These are phyloP conservation scores for Ischnus inquisitorius DNA, from an alignment of 2,888 invertebrate genomes.

Conservation along the genomic window DNA sequence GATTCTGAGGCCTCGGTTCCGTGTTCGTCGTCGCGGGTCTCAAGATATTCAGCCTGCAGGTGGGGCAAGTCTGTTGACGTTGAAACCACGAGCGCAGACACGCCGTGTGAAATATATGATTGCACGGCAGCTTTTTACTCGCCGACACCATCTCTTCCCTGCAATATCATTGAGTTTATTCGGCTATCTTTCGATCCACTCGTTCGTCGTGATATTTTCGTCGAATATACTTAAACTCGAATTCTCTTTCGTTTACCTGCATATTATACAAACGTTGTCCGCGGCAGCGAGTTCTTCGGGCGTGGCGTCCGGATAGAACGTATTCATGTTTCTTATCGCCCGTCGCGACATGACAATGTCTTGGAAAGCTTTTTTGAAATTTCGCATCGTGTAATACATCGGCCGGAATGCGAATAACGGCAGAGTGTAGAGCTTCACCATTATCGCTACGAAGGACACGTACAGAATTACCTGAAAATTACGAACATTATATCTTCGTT, in stretches of 20 bases:
- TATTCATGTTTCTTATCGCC: conserved; percentile 99
- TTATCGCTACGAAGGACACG: conserved; percentile 96
- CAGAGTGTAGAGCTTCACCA: conserved; percentile 98
- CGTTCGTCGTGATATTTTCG: neutral
- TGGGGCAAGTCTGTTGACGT: conserved; percentile 99
- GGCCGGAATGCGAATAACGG: conserved; percentile 99
- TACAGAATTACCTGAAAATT: conserved; percentile 91
- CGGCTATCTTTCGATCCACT: neutral
- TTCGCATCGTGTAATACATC: conserved; percentile 99
- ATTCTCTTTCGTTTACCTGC: too few species aligned
- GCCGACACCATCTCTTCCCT: conserved; percentile 90
- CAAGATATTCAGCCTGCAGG: conserved; percentile 96
- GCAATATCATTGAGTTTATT: conserved; percentile 62
- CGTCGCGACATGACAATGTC: conserved; percentile 98
- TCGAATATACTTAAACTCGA: too few species aligned
- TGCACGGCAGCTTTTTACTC: conserved; percentile 99
- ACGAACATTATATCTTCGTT: conserved; percentile 37
- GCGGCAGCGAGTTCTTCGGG: conserved; percentile 95
- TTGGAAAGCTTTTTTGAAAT: conserved; percentile 98
- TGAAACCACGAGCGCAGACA: conserved; percentile 99
- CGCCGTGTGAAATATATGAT: conserved; percentile 99
- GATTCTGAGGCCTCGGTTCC: conserved; percentile 81
- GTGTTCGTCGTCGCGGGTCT: conserved; percentile 81
- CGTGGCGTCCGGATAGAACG: conserved; percentile 98
- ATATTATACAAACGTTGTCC: conserved; percentile 99